Evolutionary conservation across 1,140 invertebrate species (phyloP), one percentile per base, ranked within the genome.

Genomic region (Bombus terrestris): DNA sequence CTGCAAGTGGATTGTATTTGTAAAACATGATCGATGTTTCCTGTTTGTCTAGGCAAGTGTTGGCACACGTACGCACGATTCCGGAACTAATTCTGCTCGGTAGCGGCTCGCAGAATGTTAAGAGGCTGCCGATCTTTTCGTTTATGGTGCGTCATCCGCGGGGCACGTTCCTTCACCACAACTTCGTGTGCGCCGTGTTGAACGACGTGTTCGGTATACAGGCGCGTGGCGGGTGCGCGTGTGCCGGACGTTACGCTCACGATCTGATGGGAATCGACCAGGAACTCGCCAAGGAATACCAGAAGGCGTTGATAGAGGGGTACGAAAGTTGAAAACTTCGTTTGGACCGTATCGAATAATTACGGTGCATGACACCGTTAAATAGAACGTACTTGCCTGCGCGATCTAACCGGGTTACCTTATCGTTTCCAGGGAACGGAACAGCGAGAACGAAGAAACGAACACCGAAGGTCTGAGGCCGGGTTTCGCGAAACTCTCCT

Each of bases 121-220:
- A 97, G 89, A 95, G 98, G 59, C 94, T 98, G 15, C 97, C 98
- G 4, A 97, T 98, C 53, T 98, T 99, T 93, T 98, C 98, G 22
- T 97, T 99, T 89, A 96, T 99, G 94, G 97, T 99, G 59, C 96
- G 97, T 80, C 97, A 99, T 94, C 96, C 97, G 0, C 94, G 96
- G 12, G 97, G 97, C 10, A 97, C 97, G 4, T 98, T 98, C 92
- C 96, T 99, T 1, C 98, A 99, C 94, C 98, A 99, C 92, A 99
- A 99, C 94, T 99, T 98, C 94, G 97, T 99, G 1, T 97, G 97
- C 90, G 97, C 98, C 4, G 95, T 99, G 1, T 96, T 99, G 8
- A 99, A 99, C 91, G 98, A 99, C 92, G 96, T 99, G 18, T 99
- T 98, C 93, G 98, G 98, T 0, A 98, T 99, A 66, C 98, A 99